These are phyloP conservation scores for Bugulina stolonifera DNA, from an alignment of 2,888 invertebrate genomes.

Conservation along the genomic window DNA sequence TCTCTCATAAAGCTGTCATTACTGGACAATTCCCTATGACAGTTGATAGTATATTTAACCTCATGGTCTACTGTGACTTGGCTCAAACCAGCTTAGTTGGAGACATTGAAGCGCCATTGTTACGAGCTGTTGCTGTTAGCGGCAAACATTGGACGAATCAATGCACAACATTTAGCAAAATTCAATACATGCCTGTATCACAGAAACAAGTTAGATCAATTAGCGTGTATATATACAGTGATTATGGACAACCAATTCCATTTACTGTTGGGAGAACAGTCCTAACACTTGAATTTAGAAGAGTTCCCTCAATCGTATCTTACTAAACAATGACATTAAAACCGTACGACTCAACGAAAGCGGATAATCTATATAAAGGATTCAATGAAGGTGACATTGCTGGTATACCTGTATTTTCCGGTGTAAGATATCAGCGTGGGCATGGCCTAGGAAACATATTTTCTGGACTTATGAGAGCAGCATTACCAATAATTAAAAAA, in stretches of 20 bases:
- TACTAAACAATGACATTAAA: slow-evolving; percentile 1
- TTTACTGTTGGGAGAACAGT: slow-evolving; percentile 2
- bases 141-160: not conserved
- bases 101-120: slow-evolving; percentile 5
- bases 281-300: slow-evolving; percentile 1
- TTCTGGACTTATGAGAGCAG: not conserved
- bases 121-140: not conserved
- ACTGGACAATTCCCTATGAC: not conserved
- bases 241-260: not conserved
- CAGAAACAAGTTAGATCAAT: not conserved
- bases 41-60: slow-evolving; percentile 4
- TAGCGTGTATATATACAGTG: slow-evolving; percentile 17
- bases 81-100: not conserved
- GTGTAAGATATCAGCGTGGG: slow-evolving; percentile 2
- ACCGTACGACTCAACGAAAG: not conserved
- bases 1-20: not conserved
- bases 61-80: slow-evolving; percentile 15
- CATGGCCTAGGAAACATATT: slow-evolving; percentile 15
- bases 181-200: slow-evolving; percentile 13
- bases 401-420: not conserved
- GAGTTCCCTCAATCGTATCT: not conserved
- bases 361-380: not conserved
- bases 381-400: not conserved
- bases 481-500: not conserved
- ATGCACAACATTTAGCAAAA: slow-evolving; percentile 7